phyloP scores from a whole-genome alignment of 2,888 invertebrate species.

The Tolmerus cingulatus region DNA sequence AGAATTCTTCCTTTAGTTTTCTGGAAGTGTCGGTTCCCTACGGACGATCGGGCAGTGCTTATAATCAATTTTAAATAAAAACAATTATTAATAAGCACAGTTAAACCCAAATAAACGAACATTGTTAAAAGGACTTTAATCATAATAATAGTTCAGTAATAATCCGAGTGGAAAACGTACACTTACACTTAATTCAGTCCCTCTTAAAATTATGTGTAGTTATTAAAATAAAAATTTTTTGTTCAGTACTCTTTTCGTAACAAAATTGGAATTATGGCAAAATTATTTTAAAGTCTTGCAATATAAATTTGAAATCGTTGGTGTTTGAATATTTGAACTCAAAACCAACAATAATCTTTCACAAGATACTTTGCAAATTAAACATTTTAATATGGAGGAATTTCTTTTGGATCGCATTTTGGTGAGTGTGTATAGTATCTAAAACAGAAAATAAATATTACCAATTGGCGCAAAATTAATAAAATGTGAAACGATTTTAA shows the following conservation, averaged over 20 bases:
- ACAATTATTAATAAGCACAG: not conserved
- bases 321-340: not conserved
- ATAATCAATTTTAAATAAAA: not conserved
- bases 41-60: not conserved
- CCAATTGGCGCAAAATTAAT: too few species aligned
- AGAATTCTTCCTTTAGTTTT: not conserved
- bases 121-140: not conserved
- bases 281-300: too few species aligned
- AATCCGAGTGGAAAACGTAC: not conserved
- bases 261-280: not conserved
- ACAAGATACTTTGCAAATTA: not conserved
- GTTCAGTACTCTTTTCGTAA: not conserved
- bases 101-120: not conserved
- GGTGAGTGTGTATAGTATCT: not conserved
- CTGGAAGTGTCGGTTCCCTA: not conserved
- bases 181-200: not conserved
- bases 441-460: too few species aligned
- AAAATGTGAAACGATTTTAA: too few species aligned
- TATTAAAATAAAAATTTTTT: not conserved
- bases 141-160: not conserved
- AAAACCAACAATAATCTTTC: not conserved
- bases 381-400: not conserved
- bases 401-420: not conserved
- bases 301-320: too few species aligned
- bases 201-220: not conserved